A percentile compares a stretch with the other conserved stretches of the same genome.
These are phyloP conservation scores for Nowickia ferox DNA, from an alignment of 2,888 invertebrate species.

Conservation along the genomic window DNA sequence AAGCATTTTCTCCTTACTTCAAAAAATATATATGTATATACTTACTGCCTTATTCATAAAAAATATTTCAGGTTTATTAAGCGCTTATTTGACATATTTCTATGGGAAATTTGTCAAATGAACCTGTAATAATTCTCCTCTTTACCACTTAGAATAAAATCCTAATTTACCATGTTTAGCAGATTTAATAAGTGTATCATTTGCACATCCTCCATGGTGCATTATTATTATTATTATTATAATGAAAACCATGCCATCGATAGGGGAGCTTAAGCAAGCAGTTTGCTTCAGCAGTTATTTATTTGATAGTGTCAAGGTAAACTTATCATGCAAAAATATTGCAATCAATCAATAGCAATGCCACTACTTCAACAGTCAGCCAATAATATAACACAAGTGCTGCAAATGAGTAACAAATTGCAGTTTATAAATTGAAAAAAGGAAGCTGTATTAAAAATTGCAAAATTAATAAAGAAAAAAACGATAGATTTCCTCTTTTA, in stretches of 20 bases:
- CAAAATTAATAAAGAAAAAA: neutral
- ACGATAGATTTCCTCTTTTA: neutral
- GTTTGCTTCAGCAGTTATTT: neutral
- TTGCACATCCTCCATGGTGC: neutral
- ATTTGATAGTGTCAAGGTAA: conserved; percentile 54
- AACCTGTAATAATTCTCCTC: too few species aligned
- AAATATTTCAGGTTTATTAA: too few species aligned
- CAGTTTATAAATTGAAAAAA: conserved; percentile 1
- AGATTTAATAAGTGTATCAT: neutral
- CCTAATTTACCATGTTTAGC: too few species aligned
- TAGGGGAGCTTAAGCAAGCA: neutral
- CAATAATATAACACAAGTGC: conserved; percentile 19
- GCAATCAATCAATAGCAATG: conserved; percentile 46
- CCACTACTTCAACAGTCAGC: conserved; percentile 3
- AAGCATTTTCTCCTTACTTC: too few species aligned
- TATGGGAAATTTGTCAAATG: too few species aligned
- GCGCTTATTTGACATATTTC: too few species aligned
- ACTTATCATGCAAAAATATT: conserved; percentile 28
- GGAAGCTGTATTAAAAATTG: neutral
- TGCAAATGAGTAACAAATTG: conserved; percentile 52
- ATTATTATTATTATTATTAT: neutral
- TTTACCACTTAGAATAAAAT: too few species aligned
- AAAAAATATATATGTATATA: too few species aligned
- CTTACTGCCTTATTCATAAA: too few species aligned
- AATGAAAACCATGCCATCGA: conserved; percentile 10